Evolutionary conservation across 1,140 invertebrate genomes (phyloP).

Genomic region (Calephelis nemesis): DNA sequence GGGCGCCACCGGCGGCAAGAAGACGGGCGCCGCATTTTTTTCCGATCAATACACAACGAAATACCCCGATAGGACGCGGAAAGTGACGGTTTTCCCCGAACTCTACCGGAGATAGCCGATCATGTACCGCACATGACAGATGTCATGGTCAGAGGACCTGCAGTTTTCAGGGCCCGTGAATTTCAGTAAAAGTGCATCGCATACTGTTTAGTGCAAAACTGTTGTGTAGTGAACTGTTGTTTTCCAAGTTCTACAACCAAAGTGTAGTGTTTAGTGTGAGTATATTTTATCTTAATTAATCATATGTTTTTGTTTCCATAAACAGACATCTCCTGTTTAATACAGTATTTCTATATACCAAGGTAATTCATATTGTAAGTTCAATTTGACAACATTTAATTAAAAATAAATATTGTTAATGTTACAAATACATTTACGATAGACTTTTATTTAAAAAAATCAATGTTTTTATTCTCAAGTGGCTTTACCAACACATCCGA

Average conservation of each 20-base stretch:
- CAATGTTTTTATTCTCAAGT: constrained; percentile 26
- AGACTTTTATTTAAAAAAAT: constrained; percentile 19
- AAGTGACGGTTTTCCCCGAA: constrained; percentile 38
- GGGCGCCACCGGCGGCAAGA: constrained; percentile 67
- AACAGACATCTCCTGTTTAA: not conserved
- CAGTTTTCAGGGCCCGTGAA: constrained; percentile 65
- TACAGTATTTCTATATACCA: not conserved
- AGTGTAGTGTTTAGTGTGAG: constrained; percentile 53
- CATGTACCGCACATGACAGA: constrained; percentile 64
- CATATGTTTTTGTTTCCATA: constrained; percentile 21
- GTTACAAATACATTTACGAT: too few species aligned
- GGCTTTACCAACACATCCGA: not conserved
- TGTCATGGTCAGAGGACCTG: constrained; percentile 62
- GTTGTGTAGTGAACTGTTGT: constrained; percentile 42
- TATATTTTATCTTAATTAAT: constrained; percentile 27
- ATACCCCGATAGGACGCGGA: constrained; percentile 23
- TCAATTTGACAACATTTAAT: not conserved
- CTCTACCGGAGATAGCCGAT: constrained; percentile 42
- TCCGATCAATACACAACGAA: constrained; percentile 54
- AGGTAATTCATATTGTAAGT: not conserved
- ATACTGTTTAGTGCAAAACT: constrained; percentile 42
- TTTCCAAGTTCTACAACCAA: constrained; percentile 28
- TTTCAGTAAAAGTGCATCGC: constrained; percentile 63
- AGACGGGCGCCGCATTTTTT: constrained; percentile 54
- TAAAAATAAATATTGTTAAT: too few species aligned